Evolutionary conservation across 1,140 invertebrate genomes (phyloP).

Genomic region (Saccostrea echinata): DNA sequence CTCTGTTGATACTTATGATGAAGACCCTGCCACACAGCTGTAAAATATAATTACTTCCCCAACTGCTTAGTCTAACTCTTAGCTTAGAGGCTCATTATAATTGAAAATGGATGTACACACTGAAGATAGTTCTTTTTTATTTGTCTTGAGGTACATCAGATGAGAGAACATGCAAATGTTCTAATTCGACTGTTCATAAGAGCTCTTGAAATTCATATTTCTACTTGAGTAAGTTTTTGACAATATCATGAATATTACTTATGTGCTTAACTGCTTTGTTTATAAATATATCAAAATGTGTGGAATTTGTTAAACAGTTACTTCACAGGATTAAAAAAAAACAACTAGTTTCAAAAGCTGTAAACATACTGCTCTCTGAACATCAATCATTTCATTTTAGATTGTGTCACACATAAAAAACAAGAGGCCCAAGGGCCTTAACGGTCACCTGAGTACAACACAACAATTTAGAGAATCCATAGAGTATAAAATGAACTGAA

Average conservation of each 20-base stretch:
- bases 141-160: neutral
- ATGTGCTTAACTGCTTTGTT: neutral
- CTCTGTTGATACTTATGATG: neutral
- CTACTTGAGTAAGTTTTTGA: neutral
- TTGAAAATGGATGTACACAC: slow-evolving; percentile 32
- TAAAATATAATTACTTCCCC: neutral
- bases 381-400: neutral
- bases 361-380: neutral
- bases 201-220: neutral
- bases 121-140: neutral
- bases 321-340: neutral
- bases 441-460: too few relatives aligned
- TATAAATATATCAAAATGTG: neutral
- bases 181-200: neutral
- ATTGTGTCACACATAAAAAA: neutral
- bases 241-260: neutral
- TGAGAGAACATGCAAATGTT: slow-evolving; percentile 2
- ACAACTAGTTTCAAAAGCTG: neutral
- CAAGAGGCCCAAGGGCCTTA: too few relatives aligned
- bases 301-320: neutral
- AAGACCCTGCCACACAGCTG: neutral
- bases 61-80: neutral
- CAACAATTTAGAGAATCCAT: too few relatives aligned
- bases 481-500: too few relatives aligned
- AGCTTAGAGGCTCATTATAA: neutral